Percentiles rank a stretch among this genome's conserved stretches.
Evolutionary conservation across 2,888 invertebrate genomes (phyloP).

Genomic region (Tenthredo notha): DNA sequence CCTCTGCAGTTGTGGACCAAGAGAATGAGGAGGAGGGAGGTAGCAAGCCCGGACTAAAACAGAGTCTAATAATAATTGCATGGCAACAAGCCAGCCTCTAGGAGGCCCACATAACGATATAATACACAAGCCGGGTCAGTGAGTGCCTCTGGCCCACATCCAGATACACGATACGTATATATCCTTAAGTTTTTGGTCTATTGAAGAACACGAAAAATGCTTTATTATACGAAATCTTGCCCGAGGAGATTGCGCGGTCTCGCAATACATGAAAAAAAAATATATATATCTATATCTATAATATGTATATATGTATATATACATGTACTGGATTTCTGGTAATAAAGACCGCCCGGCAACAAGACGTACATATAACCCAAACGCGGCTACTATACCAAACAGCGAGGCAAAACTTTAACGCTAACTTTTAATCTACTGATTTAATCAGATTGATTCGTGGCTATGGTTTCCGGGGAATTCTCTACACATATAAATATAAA

Average conservation of each 20-base stretch:
- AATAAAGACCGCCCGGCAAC: conserved; percentile 43
- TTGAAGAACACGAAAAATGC: background rate
- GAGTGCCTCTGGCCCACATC: conserved; percentile 41
- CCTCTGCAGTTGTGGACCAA: background rate
- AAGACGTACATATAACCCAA: background rate
- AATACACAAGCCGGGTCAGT: conserved; percentile 40
- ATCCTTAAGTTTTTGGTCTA: background rate
- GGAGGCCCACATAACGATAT: conserved; percentile 41
- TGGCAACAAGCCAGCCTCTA: conserved; percentile 40
- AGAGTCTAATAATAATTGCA: conserved; percentile 46
- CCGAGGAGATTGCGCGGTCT: background rate
- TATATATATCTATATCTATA: background rate
- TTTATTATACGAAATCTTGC: background rate
- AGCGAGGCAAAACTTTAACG: background rate
- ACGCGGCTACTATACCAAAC: background rate
- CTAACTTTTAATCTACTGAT: background rate
- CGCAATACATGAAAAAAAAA: background rate
- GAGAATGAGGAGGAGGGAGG: background rate
- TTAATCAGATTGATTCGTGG: background rate
- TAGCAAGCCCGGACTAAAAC: background rate
- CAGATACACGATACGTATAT: background rate
- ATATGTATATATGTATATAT: background rate
- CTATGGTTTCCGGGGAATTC: background rate
- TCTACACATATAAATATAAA: too few relatives aligned
- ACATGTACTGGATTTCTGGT: conserved; percentile 19